Base-by-base conservation (phyloP, 2,888 invertebrate species). In the Amphimallon solstitiale region DNA sequence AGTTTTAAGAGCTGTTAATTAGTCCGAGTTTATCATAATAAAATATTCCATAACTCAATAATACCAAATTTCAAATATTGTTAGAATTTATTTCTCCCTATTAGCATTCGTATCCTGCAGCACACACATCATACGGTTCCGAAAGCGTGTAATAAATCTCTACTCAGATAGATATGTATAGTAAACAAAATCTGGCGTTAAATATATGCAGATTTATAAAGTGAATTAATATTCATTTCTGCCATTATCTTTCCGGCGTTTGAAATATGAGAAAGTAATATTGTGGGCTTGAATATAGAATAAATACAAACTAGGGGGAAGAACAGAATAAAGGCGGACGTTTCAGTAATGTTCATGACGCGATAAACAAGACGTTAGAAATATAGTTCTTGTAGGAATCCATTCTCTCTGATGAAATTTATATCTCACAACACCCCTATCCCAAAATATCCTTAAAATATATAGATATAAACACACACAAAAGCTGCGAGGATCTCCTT, bases 341-440 rank as follows among this genome's bases (percentile, higher is more conserved):
- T 54, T 54, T 63, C 15, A 52, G 63, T 34, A 29, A 54, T 63
- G 63, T 63, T 63, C 63, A 63, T 43, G 63, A 63, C 63, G 54
- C 45, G 63, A 63, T 63, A 63, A 63, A 63, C 63, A 63, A 63
- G 63, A 63, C 63, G 54, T 52, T 63, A 54, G 63, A 63, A 63
- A 63, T 63, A 63, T 54, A 54, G 63, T 63, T 56, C 56, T 56
- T 23, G 40, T 21, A 40, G 40, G 23, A 40, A 56, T 56, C 51
- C 51, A 51, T 51, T 35, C 35, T 43, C 29, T 14, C 40, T 6
- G 15, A 9, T 12, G 21, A 56, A 56, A 56, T 56, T 56, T 56
- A 56, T 56, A 56, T 56, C 56, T 51, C 35, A 35, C n/a, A 35
- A 51, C 51, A 51, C 34, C 19, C 35, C 17, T 51, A 17, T 15